Evolutionary conservation across 23 tunicate genomes (phyloP).

Genomic region (Trididemnum nubilum): DNA sequence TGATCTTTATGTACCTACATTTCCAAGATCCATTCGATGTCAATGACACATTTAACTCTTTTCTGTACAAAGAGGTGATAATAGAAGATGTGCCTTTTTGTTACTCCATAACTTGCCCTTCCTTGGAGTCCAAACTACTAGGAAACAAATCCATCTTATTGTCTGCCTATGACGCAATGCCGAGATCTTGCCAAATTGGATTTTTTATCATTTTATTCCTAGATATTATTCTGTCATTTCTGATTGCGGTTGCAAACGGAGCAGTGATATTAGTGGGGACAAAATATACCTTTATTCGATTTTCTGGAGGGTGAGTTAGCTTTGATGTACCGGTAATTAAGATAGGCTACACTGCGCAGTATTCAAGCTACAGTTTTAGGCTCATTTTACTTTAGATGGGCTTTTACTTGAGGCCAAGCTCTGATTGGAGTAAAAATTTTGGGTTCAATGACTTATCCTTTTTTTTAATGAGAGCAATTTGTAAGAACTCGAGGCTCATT

Average conservation of each 20-base stretch:
- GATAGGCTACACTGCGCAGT: too few relatives aligned
- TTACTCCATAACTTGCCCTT: not conserved
- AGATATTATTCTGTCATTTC: not conserved
- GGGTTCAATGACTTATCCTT: too few relatives aligned
- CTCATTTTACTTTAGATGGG: too few relatives aligned
- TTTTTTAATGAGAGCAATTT: too few relatives aligned
- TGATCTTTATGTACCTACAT: not conserved
- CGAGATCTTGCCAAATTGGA: not conserved
- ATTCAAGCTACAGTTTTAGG: too few relatives aligned
- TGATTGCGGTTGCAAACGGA: slow-evolving; percentile 12
- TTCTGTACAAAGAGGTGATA: not conserved
- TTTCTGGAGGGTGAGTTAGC: slow-evolving; percentile 7
- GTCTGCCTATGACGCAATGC: not conserved
- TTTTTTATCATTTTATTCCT: slow-evolving; percentile 9
- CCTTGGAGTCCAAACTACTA: not conserved
- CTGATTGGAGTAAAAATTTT: too few relatives aligned
- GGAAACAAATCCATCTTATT: not conserved
- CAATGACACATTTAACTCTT: not conserved
- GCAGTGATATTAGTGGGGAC: not conserved
- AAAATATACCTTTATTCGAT: not conserved
- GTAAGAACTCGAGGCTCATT: too few relatives aligned
- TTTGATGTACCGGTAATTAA: too few relatives aligned
- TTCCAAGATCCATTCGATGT: not conserved
- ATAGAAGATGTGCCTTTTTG: slow-evolving; percentile 1
- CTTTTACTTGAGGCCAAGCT: too few relatives aligned